Evolutionary conservation across 2,888 invertebrate species (phyloP).

Genomic region (Tridacna crocea): DNA sequence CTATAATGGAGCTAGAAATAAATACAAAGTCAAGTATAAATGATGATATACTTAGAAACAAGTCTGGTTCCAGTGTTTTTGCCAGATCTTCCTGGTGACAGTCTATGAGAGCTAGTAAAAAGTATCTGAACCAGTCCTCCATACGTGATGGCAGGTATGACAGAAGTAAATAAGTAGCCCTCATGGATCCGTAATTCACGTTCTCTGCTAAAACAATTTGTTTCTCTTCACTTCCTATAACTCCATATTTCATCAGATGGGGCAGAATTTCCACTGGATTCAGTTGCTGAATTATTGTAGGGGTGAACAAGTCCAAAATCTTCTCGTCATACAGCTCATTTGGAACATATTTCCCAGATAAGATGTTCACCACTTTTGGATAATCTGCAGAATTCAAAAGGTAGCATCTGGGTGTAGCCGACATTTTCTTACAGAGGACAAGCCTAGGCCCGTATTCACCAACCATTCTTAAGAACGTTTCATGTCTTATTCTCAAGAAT

Average conservation of each 20-base stretch:
- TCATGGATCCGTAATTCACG: constrained; percentile 31
- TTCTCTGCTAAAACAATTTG: constrained; percentile 40
- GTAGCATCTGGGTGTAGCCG: too few relatives aligned
- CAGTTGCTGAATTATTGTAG: constrained; percentile 25
- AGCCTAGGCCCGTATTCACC: too few relatives aligned
- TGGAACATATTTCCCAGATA: constrained; percentile 36
- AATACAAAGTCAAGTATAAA: too few relatives aligned
- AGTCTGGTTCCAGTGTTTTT: constrained; percentile 43
- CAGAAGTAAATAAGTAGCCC: constrained; percentile 42
- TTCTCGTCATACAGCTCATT: constrained; percentile 37
- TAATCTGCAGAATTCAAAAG: constrained; percentile 36
- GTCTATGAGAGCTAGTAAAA: constrained; percentile 38
- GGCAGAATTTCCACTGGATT: constrained; percentile 35
- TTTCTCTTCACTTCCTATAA: constrained; percentile 25
- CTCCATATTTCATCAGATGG: constrained; percentile 17
- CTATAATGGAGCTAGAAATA: too few relatives aligned
- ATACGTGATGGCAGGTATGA: constrained; percentile 36
- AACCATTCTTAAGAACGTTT: too few relatives aligned
- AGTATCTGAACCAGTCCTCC: constrained; percentile 48
- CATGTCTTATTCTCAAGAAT: too few relatives aligned
- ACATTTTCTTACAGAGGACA: too few relatives aligned
- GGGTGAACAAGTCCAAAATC: constrained; percentile 35
- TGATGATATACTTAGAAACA: constrained; percentile 40
- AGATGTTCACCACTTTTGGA: constrained; percentile 40
- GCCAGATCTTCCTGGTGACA: constrained; percentile 33